Percentiles rank a stretch among this genome's conserved stretches.
phyloP scores from a whole-genome alignment of 2,113 vertebrate genomes.

The Synodontis membranacea region DNA sequence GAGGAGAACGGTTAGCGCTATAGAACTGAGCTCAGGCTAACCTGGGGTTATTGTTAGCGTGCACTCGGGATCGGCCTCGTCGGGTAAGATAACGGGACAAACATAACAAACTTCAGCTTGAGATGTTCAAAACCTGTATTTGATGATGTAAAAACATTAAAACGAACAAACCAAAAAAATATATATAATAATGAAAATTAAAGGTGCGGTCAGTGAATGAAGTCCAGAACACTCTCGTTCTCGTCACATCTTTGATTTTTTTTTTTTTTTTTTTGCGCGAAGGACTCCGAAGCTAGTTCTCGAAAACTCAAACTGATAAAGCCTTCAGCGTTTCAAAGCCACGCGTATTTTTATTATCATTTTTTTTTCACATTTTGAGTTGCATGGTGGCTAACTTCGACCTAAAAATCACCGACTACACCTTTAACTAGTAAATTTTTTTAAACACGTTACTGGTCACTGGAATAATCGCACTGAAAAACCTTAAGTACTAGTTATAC shows the following conservation, averaged over 20 bases:
- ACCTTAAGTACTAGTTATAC: not conserved
- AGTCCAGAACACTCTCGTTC: not conserved
- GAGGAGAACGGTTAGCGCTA: not conserved
- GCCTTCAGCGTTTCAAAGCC: not conserved
- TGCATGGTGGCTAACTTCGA: not conserved
- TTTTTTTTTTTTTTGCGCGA: not conserved
- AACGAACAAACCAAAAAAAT: not conserved
- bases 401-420: not conserved
- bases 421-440: slow-evolving; percentile 3
- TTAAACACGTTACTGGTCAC: slow-evolving; percentile 6
- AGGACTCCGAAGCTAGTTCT: not conserved
- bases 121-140: slow-evolving; percentile 12
- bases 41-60: not conserved
- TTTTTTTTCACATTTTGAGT: not conserved
- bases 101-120: not conserved
- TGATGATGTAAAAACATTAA: slow-evolving; percentile 25
- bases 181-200: not conserved
- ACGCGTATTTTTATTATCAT: not conserved
- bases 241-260: not conserved
- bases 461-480: not conserved
- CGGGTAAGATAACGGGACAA: not conserved
- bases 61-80: not conserved
- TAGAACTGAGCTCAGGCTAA: not conserved
- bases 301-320: not conserved
- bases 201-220: not conserved